These are phyloP conservation scores for Alectoris magna DNA, from an alignment of 2,797 vertebrate genomes.

Conservation along the genomic window DNA sequence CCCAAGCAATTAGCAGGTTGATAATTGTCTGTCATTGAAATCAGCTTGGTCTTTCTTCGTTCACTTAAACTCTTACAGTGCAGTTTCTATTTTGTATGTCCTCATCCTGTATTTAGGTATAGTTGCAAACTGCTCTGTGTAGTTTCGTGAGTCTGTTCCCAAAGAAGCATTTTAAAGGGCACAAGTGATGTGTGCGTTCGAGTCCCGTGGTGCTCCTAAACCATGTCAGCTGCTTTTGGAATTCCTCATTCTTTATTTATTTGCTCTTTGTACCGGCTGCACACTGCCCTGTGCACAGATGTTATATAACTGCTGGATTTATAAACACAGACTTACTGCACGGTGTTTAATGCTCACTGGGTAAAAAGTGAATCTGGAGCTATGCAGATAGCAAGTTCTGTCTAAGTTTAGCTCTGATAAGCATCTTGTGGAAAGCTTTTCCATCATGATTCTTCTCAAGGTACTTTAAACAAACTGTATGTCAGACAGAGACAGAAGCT, in stretches of 20 bases:
- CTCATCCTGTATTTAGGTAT: not conserved
- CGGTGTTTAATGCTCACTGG: not conserved
- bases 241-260: conserved; percentile 17
- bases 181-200: not conserved
- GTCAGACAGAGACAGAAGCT: not conserved
- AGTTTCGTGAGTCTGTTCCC: not conserved
- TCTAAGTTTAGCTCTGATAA: conserved; percentile 44
- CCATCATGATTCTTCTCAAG: conserved; percentile 43
- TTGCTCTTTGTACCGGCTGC: conserved; percentile 33
- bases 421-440: conserved; percentile 43
- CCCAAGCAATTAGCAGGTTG: not conserved
- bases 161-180: not conserved
- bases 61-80: not conserved
- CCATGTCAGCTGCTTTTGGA: not conserved
- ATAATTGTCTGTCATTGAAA: not conserved
- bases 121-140: not conserved
- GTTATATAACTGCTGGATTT: conserved; percentile 10
- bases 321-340: not conserved
- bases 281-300: not conserved
- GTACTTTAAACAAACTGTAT: conserved; percentile 59
- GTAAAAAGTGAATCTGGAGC: not conserved
- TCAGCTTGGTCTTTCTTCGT: not conserved
- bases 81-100: not conserved
- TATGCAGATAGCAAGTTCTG: not conserved
- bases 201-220: not conserved